phyloP scores from a whole-genome alignment of 2,888 invertebrate genomes.

The Frankliniella intonsa region DNA sequence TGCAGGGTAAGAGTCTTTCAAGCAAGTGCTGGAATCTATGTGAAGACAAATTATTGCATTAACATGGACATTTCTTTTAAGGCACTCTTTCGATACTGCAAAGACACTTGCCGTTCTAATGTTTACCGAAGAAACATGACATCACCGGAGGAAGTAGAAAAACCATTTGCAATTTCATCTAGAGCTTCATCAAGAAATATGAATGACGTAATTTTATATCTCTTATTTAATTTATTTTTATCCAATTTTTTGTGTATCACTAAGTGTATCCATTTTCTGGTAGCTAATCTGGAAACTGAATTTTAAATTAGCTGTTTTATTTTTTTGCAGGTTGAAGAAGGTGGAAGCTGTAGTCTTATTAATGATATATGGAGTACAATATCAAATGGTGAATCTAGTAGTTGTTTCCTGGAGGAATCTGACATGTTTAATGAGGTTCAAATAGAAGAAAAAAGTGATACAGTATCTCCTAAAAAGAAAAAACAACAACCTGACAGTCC shows the following conservation, averaged over 20 bases:
- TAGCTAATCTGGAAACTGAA: not conserved
- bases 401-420: not conserved
- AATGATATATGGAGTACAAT: conserved; percentile 40
- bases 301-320: not conserved
- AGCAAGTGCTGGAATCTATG: not conserved
- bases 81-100: not conserved
- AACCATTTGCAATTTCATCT: not conserved
- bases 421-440: conserved; percentile 1
- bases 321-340: conserved; percentile 29
- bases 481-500: not conserved
- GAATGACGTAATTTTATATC: not conserved
- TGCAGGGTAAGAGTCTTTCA: conserved; percentile 36
- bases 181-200: not conserved
- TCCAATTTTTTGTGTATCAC: not conserved
- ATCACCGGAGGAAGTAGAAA: not conserved
- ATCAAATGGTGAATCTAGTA: not conserved
- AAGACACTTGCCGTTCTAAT: not conserved
- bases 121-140: not conserved
- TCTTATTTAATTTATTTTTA: not conserved
- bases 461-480: not conserved
- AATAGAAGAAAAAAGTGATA: not conserved
- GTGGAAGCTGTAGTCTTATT: conserved; percentile 34
- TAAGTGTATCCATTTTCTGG: not conserved
- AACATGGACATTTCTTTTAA: not conserved
- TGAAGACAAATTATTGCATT: not conserved